These are phyloP conservation scores for Nerophis lumbriciformis DNA, from an alignment of 2,113 vertebrate genomes.

Conservation along the genomic window DNA sequence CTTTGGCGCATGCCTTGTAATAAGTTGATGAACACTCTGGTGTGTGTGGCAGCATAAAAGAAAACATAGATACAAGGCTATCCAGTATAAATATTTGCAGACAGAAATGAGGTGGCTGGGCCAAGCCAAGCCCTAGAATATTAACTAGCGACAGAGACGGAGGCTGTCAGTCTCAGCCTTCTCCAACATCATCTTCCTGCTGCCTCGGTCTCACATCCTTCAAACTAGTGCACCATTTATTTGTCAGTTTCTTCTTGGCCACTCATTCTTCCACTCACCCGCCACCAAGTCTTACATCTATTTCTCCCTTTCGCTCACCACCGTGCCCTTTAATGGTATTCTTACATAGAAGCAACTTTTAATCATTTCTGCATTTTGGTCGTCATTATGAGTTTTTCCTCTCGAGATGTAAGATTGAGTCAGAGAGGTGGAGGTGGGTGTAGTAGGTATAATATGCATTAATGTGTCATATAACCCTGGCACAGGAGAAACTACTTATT, in stretches of 20 bases:
- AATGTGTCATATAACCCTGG: constrained; percentile 40
- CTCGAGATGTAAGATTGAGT: constrained; percentile 29
- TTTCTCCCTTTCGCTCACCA: neutral
- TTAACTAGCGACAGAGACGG: constrained; percentile 49
- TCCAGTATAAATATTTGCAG: constrained; percentile 64
- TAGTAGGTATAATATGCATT: constrained; percentile 21
- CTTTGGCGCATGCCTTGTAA: neutral
- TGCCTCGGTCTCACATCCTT: neutral
- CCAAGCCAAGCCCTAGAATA: constrained; percentile 45
- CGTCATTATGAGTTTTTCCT: constrained; percentile 41
- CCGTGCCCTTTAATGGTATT: constrained; percentile 27
- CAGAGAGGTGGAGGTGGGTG: constrained; percentile 8
- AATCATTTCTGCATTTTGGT: constrained; percentile 41
- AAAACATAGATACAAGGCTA: constrained; percentile 45
- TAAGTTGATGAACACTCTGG: constrained; percentile 4
- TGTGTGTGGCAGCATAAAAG: constrained; percentile 10
- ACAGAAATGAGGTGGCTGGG: constrained; percentile 42
- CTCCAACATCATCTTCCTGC: constrained; percentile 4
- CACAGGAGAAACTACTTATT: constrained; percentile 7
- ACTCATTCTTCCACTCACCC: neutral
- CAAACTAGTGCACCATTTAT: neutral
- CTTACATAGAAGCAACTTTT: constrained; percentile 45
- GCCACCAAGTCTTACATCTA: neutral
- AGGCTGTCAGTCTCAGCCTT: constrained; percentile 19
- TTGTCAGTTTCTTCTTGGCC: constrained; percentile 4